phyloP scores from a whole-genome alignment of 2,888 invertebrate genomes.

The Monopis laevigella region DNA sequence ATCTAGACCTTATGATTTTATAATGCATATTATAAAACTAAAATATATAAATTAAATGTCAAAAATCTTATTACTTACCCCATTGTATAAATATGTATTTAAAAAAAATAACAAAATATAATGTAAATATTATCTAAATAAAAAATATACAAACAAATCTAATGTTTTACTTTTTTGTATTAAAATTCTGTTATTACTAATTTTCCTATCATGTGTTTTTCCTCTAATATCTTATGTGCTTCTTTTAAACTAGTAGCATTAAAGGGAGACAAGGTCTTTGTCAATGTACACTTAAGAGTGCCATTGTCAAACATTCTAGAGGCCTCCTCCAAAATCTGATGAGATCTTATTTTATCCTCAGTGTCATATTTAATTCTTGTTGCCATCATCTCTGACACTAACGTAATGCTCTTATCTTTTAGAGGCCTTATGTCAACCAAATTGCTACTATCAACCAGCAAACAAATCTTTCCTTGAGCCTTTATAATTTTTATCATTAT shows the following conservation, averaged over 20 bases:
- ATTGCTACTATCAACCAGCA: slow-evolving; percentile 46
- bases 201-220: slow-evolving; percentile 42
- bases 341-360: slow-evolving; percentile 38
- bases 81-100: too few relatives aligned
- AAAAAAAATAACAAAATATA: too few relatives aligned
- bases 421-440: slow-evolving; percentile 37
- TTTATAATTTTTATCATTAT: slow-evolving; percentile 42
- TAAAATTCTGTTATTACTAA: slow-evolving; percentile 41
- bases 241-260: slow-evolving; percentile 47
- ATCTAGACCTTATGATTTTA: too few relatives aligned
- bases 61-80: too few relatives aligned
- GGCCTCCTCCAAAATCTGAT: slow-evolving; percentile 37
- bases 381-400: slow-evolving; percentile 44
- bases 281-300: slow-evolving; percentile 38
- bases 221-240: slow-evolving; percentile 44
- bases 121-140: too few relatives aligned
- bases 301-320: slow-evolving; percentile 42
- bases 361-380: slow-evolving; percentile 49
- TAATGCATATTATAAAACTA: too few relatives aligned
- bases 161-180: too few relatives aligned
- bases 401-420: slow-evolving; percentile 49
- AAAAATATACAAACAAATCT: too few relatives aligned
- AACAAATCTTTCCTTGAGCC: slow-evolving; percentile 49
- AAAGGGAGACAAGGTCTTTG: slow-evolving; percentile 41
- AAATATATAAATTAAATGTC: too few relatives aligned